Conservation (phyloP, 2,113 vertebrate species). For the Pteropus alecto region DNA sequence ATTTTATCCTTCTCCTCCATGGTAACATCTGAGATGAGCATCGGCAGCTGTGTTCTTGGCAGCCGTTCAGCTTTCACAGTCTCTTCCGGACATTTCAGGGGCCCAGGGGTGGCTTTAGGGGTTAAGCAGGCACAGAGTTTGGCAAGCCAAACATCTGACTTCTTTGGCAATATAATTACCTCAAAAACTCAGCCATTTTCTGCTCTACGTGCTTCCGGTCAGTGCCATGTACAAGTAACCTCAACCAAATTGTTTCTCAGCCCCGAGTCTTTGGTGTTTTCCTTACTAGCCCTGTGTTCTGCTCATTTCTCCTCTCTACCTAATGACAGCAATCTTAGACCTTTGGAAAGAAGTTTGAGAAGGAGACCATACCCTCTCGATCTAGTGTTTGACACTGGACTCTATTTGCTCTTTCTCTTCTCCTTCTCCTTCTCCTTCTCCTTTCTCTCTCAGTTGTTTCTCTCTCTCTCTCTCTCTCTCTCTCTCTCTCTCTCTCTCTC, state of each 20-base stretch:
- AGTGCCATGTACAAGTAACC: not conserved
- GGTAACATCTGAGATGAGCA: not conserved
- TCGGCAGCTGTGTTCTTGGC: not conserved
- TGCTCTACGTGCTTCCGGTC: not conserved
- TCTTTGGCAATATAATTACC: not conserved
- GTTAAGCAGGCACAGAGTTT: not conserved
- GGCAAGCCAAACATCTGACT: not conserved
- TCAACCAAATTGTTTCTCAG: not conserved
- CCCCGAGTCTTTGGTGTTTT: not conserved
- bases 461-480: fast-evolving
- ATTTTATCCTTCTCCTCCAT: not conserved
- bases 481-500: fast-evolving
- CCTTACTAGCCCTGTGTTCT: not conserved
- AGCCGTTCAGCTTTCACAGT: not conserved
- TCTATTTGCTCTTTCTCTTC: no score
- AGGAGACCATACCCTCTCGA: no score
- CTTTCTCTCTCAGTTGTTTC: no score
- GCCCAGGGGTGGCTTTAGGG: not conserved
- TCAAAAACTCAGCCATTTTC: not conserved
- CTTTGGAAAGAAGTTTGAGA: not conserved
- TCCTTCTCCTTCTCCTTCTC: fast-evolving
- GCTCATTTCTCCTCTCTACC: not conserved
- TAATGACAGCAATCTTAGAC: not conserved
- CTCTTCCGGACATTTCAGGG: not conserved
- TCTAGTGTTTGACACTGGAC: not conserved